Evolutionary conservation across 2,113 vertebrate genomes (phyloP), one percentile per base, ranked within the genome.

Genomic region (Pseudorhombus dupliciocellatus): DNA sequence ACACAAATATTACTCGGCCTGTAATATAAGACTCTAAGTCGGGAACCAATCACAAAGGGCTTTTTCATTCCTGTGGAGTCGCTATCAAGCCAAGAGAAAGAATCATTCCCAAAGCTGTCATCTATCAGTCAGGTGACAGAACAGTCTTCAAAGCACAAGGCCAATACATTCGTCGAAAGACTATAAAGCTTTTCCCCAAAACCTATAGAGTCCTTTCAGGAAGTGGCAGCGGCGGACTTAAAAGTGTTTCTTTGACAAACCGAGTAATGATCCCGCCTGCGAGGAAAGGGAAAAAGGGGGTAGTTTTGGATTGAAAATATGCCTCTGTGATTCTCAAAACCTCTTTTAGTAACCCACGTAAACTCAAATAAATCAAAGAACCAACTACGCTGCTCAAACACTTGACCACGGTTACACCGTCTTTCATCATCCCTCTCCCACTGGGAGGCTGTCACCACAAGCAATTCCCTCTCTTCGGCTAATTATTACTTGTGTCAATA

Each of bases 161-260:
- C 75, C 87, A 80, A 84, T 83, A 81, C 70, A 81, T 73, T 81
- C 73, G 53, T n/a, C 76, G 75, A 82, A 82, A 79, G 57, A 77
- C 70, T 84, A 79, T 82, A 74, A 83, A 83, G 72, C 70, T 73
- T 80, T 83, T 59, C 60, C 60, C 54, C 28, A 83, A 84, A 83
- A 85, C 78, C 84, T 85, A 85, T 74, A 63, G 72, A 83, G 67
- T 70, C 73, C 44, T 83, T 73, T 67, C 68, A 84, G 52, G 75
- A 68, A 72, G 66, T 72, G 80, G 65, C 66, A 57, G 64, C 24
- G 26, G 40, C 75, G 52, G 68, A 87, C 67, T 80, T 81, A 68
- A 87, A 88, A 86, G 83, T 73, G 62, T 80, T 80, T 81, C 79
- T 84, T 87, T 90, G 87, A 89, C 84, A 90, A 87, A 86, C 76